Evolutionary conservation across 2,888 invertebrate species (phyloP).

Genomic region (Chouioia cunea): DNA sequence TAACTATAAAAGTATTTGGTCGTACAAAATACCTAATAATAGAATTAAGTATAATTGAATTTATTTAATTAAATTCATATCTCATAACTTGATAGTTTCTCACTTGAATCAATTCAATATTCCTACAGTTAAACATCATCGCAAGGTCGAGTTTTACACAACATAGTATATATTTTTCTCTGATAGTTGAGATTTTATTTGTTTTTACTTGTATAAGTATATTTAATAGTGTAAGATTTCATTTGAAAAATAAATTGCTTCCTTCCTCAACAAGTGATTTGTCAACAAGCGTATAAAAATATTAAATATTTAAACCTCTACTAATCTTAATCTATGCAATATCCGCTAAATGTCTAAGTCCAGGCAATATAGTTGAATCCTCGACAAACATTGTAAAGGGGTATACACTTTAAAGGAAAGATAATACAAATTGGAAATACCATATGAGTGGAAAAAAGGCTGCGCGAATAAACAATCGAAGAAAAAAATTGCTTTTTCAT

Average conservation of each 20-base stretch:
- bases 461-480: too few species aligned
- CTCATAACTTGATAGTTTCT: not conserved
- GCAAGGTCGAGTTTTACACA: not conserved
- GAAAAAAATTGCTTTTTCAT: too few species aligned
- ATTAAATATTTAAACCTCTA: conserved; percentile 6
- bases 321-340: not conserved
- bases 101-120: conserved; percentile 17
- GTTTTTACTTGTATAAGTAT: too few species aligned
- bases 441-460: too few species aligned
- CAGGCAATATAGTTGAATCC: too few species aligned
- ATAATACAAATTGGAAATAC: too few species aligned
- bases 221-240: too few species aligned
- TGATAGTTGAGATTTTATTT: not conserved
- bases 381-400: too few species aligned
- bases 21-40: not conserved
- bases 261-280: not conserved
- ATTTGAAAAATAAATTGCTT: conserved; percentile 1
- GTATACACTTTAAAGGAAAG: too few species aligned
- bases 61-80: conserved; percentile 14
- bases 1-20: conserved; percentile 22
- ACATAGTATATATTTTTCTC: conserved; percentile 5
- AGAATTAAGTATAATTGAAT: conserved; percentile 25
- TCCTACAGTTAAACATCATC: not conserved
- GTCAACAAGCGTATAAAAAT: conserved; percentile 5
- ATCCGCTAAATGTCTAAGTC: not conserved